These are phyloP conservation scores for Erythrocercus mccallii DNA, from an alignment of 2,113 vertebrate species.

Conservation along the genomic window DNA sequence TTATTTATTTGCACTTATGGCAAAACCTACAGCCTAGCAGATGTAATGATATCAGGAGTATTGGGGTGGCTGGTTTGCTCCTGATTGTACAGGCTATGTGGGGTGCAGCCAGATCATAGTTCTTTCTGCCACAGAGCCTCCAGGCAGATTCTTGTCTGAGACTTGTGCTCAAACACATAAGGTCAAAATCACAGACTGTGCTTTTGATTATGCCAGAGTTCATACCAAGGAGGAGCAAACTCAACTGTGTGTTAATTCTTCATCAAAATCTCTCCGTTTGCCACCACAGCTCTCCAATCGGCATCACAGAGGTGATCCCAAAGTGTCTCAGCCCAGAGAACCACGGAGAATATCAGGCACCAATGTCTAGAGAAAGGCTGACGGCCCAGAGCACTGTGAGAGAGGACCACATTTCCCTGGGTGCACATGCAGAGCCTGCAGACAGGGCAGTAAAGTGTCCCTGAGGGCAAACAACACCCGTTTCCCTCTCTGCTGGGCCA, in stretches of 20 bases:
- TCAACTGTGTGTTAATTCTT: neutral
- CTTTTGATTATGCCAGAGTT: neutral
- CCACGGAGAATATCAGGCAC: neutral
- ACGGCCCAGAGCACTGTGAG: neutral
- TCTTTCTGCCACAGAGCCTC: neutral
- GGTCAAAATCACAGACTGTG: neutral
- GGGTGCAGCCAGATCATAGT: neutral
- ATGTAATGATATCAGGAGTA: neutral
- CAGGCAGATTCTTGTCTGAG: neutral
- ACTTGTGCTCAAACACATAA: neutral
- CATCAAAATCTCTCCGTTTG: neutral
- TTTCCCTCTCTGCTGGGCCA: neutral
- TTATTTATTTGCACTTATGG: neutral
- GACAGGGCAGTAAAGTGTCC: neutral
- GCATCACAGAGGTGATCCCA: neutral
- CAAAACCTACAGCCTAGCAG: neutral
- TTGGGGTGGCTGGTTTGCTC: neutral
- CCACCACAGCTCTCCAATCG: neutral
- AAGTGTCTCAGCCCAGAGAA: neutral
- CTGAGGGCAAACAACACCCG: neutral
- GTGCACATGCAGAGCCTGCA: neutral
- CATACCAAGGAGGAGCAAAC: neutral
- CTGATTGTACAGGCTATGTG: neutral
- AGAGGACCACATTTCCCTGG: neutral
- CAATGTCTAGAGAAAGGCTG: neutral